A percentile compares a stretch with the other conserved stretches of the same genome.
Conservation (phyloP, 1,140 invertebrate genomes). For the Branchinecta lynchi region DNA sequence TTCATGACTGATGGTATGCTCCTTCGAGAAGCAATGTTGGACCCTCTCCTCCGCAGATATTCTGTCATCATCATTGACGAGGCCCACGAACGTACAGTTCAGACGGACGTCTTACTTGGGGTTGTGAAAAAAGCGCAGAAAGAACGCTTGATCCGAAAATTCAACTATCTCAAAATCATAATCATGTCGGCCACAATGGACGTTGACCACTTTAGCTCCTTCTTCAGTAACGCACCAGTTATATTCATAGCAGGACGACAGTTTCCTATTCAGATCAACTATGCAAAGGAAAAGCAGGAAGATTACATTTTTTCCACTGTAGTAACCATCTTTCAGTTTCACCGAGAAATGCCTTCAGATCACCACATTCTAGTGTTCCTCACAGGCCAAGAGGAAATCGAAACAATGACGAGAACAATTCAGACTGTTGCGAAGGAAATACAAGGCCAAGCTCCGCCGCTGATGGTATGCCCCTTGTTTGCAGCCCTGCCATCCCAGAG, state of each 20-base stretch:
- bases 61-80: constrained; percentile 85
- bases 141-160: constrained; percentile 39
- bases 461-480: constrained; percentile 66
- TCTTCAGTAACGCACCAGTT: constrained; percentile 70
- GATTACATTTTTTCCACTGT: constrained; percentile 69
- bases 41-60: constrained; percentile 55
- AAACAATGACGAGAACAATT: constrained; percentile 60
- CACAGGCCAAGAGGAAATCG: constrained; percentile 97
- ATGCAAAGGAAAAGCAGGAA: constrained; percentile 54
- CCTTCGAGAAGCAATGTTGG: constrained; percentile 64
- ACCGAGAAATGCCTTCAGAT: constrained; percentile 58
- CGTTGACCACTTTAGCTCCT: constrained; percentile 76
- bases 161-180: constrained; percentile 37
- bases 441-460: constrained; percentile 34
- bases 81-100: constrained; percentile 89
- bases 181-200: constrained; percentile 94
- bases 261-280: constrained; percentile 62
- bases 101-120: constrained; percentile 82
- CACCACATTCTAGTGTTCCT: constrained; percentile 89
- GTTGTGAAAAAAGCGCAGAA: constrained; percentile 63
- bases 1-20: constrained; percentile 93
- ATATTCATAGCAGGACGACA: constrained; percentile 80
- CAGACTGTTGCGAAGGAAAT: constrained; percentile 48
- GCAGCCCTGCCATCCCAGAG: constrained; percentile 56
- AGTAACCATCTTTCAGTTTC: constrained; percentile 79